Evolutionary conservation across 2,888 invertebrate genomes (phyloP), one percentile per base, ranked within the genome.

Genomic region (Schizaphis graminum): DNA sequence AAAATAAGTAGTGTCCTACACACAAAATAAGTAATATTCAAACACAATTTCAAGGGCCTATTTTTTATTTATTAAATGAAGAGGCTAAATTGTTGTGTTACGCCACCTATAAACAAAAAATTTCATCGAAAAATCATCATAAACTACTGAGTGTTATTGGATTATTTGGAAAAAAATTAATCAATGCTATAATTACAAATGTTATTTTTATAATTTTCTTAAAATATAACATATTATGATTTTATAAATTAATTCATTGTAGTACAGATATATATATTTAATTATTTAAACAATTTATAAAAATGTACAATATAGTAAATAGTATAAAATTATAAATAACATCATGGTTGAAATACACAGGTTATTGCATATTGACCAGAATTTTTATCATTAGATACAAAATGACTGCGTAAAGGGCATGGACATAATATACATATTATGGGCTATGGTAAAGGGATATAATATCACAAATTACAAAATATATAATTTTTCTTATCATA

Each of bases 281-380:
- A 89, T 89, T 57, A 89, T 57, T 57, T 16, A 41, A 89, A 89
- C 57, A 57, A 28, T 89, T 61, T 89, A 89, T 89, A 89, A 89
- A 89, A 57, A 89, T 57, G 3, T 89, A 89, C 49, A 44, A 89
- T 57, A 57, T 57, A 44, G 89, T 41, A 89, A 57, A 44, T 44
- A 56, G 44, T 57, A 57, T 89, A 89, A 44, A 28, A 28, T 21
- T 56, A 89, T 41, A 57, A 89, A 28, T 44, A 57, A 89, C 44
- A 89, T 57, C 41, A 44, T 44, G 41, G 3, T 44, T 44, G 41
- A 44, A 44, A 44, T 44, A 44, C 3, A 44, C 41, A 44, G 41
- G 41, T 44, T 44, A 44, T 44, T 44, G 41, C 41, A 44, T 44
- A 44, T 44, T 3, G 41, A 44, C 41, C 2, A 44, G 41, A 44